phyloP scores from a whole-genome alignment of 2,888 invertebrate genomes.

The Omphaloscelis lunosa region DNA sequence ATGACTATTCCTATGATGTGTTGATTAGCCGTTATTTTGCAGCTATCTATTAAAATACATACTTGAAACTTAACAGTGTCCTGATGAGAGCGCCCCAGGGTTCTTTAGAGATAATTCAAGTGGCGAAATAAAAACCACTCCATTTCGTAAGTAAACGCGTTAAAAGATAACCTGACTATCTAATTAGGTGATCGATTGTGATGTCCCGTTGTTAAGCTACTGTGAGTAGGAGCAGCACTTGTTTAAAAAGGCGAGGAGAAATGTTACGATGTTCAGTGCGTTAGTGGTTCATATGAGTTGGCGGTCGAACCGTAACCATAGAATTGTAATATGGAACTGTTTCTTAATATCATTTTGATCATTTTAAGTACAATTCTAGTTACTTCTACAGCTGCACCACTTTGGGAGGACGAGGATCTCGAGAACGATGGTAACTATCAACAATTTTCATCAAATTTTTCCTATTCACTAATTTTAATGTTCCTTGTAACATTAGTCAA shows the following conservation, averaged over 20 bases:
- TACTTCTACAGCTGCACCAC: constrained; percentile 68
- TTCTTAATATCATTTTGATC: constrained; percentile 45
- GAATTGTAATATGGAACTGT: constrained; percentile 39
- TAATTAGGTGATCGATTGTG: constrained; percentile 83
- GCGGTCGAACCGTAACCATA: constrained; percentile 32
- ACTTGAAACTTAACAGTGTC: constrained; percentile 50
- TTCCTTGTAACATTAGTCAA: background rate
- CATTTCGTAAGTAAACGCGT: constrained; percentile 74
- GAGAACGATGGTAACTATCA: constrained; percentile 57
- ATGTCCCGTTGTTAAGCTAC: constrained; percentile 72
- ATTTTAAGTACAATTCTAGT: constrained; percentile 57
- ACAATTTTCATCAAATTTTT: background rate
- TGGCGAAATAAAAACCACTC: constrained; percentile 75
- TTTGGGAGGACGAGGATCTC: constrained; percentile 64
- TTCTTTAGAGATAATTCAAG: constrained; percentile 76
- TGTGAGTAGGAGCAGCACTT: constrained; percentile 50
- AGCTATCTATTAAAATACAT: constrained; percentile 20
- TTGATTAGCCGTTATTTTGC: constrained; percentile 18
- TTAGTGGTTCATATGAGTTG: constrained; percentile 59
- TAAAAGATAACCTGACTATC: constrained; percentile 79
- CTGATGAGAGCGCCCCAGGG: constrained; percentile 75
- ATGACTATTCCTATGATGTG: background rate
- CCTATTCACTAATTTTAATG: background rate
- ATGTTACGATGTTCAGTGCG: constrained; percentile 63
- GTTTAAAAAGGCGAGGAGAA: constrained; percentile 69